phyloP scores from a whole-genome alignment of 2,888 invertebrate species.

The Lithophane leautieri region DNA sequence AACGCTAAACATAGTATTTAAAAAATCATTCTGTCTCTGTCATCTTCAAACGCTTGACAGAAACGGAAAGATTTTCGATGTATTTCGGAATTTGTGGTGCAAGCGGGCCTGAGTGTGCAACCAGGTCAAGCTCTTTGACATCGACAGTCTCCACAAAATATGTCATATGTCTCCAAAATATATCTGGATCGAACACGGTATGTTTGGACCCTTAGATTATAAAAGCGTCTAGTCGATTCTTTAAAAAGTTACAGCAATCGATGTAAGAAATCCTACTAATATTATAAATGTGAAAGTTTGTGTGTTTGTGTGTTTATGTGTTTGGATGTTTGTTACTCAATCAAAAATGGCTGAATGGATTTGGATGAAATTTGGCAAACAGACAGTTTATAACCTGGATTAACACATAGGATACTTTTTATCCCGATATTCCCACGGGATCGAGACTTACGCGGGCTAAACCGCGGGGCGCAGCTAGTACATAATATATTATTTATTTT shows the following conservation, averaged over 20 bases:
- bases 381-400: too few relatives aligned
- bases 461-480: too few relatives aligned
- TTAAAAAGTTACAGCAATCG: neutral
- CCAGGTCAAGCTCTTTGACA: neutral
- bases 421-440: too few relatives aligned
- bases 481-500: neutral
- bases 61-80: neutral
- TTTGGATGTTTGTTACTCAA: too few relatives aligned
- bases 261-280: neutral
- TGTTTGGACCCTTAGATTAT: neutral
- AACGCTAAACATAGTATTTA: neutral
- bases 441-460: too few relatives aligned
- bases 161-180: neutral
- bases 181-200: neutral
- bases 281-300: too few relatives aligned
- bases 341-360: too few relatives aligned
- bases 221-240: neutral
- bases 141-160: neutral
- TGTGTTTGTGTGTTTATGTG: too few relatives aligned
- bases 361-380: too few relatives aligned
- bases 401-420: too few relatives aligned
- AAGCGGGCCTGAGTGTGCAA: neutral
- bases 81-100: neutral
- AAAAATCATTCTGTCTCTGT: neutral
- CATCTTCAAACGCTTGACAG: neutral